Percentiles rank a stretch among this genome's conserved stretches.
phyloP scores from a whole-genome alignment of 1,140 invertebrate species.

The Doryteuthis pealeii region DNA sequence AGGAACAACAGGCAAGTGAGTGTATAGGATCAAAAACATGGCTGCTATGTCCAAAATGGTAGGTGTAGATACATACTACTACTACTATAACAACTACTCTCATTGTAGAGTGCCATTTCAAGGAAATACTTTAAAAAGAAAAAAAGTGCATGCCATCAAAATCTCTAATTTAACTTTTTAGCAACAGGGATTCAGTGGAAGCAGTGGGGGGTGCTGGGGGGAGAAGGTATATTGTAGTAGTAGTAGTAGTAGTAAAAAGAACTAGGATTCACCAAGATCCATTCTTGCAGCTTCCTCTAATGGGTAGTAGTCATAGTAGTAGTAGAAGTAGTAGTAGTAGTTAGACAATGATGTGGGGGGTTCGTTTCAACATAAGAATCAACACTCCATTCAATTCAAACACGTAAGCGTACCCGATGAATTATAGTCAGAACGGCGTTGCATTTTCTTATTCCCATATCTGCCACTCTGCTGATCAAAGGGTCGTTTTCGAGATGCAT shows the following conservation, averaged over 20 bases:
- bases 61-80: too few relatives aligned
- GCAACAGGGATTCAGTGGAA: too few relatives aligned
- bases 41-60: too few relatives aligned
- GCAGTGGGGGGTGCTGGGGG: too few relatives aligned
- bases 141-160: too few relatives aligned
- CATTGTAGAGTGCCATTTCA: too few relatives aligned
- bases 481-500: conserved; percentile 3
- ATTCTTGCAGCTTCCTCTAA: neutral
- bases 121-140: too few relatives aligned
- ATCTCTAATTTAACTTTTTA: too few relatives aligned
- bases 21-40: too few relatives aligned
- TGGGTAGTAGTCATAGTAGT: neutral
- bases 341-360: neutral
- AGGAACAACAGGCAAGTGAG: too few relatives aligned
- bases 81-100: too few relatives aligned
- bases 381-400: neutral
- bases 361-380: neutral
- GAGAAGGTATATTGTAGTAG: too few relatives aligned
- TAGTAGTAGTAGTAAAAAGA: neutral
- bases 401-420: conserved; percentile 1
- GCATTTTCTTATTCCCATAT: neutral
- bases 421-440: neutral
- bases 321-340: neutral
- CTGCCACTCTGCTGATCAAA: neutral
- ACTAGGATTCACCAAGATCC: neutral